Conservation (phyloP, 2,113 vertebrate genomes). For the Calyptomena viridis region DNA sequence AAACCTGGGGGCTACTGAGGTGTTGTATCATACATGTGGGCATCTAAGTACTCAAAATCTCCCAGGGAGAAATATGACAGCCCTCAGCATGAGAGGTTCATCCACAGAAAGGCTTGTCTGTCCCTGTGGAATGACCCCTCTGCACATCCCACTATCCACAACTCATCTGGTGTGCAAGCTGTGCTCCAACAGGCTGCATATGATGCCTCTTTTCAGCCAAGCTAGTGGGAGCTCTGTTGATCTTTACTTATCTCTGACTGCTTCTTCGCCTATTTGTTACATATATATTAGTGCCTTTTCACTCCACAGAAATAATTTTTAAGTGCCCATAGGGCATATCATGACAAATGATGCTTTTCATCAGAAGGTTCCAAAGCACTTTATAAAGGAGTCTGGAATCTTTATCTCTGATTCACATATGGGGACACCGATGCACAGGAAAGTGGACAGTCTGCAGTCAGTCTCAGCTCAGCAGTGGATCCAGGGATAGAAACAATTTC, state of each 20-base stretch:
- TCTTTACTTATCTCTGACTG: background rate
- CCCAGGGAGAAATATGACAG: background rate
- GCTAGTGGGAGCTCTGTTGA: background rate
- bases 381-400: background rate
- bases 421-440: background rate
- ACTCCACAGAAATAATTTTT: background rate
- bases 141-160: fast-evolving
- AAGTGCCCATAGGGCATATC: background rate
- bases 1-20: background rate
- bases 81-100: background rate
- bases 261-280: background rate
- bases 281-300: background rate
- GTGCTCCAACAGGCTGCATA: background rate
- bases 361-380: background rate
- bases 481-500: background rate
- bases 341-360: background rate
- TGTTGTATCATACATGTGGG: fast-evolving
- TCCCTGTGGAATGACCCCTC: background rate
- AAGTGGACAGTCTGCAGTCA: background rate
- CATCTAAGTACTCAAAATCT: background rate
- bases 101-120: background rate
- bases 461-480: background rate
- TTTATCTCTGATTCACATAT: background rate
- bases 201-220: background rate
- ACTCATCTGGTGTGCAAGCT: background rate